These are phyloP conservation scores for Heliconius erato DNA, from an alignment of 2,888 invertebrate genomes.

Conservation along the genomic window DNA sequence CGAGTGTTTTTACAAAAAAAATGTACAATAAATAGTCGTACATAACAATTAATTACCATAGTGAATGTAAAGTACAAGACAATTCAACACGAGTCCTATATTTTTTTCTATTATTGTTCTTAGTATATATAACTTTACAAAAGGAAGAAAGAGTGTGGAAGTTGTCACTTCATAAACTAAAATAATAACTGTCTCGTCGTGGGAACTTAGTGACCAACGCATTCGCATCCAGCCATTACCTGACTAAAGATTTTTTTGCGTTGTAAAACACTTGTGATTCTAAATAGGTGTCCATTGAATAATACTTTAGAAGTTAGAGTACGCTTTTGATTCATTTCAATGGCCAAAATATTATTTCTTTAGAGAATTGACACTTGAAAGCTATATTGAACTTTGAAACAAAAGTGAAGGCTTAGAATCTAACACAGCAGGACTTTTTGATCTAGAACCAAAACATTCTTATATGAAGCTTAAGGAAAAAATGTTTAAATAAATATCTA, in stretches of 20 bases:
- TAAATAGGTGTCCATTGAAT: conserved; percentile 74
- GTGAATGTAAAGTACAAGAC: conserved; percentile 57
- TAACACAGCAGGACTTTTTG: neutral
- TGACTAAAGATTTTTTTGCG: conserved; percentile 71
- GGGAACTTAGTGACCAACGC: conserved; percentile 68
- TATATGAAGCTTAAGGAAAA: neutral
- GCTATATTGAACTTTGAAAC: conserved; percentile 42
- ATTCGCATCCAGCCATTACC: conserved; percentile 83
- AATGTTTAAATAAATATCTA: neutral
- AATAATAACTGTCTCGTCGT: conserved; percentile 68
- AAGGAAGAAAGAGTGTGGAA: conserved; percentile 68
- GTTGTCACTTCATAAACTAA: conserved; percentile 75
- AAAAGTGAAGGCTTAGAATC: conserved; percentile 10
- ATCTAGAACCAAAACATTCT: neutral
- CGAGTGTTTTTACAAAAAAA: neutral
- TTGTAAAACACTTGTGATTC: conserved; percentile 78
- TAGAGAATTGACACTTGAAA: conserved; percentile 37
- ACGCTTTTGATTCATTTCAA: conserved; percentile 59
- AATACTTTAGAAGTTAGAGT: conserved; percentile 67
- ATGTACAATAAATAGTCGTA: neutral
- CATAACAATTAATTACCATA: neutral
- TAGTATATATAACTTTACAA: conserved; percentile 60
- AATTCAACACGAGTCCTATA: neutral
- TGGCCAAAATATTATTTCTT: conserved; percentile 58
- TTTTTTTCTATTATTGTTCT: conserved; percentile 30